phyloP scores from a whole-genome alignment of 2,113 vertebrate genomes.

The Pelvicachromis taeniatus region DNA sequence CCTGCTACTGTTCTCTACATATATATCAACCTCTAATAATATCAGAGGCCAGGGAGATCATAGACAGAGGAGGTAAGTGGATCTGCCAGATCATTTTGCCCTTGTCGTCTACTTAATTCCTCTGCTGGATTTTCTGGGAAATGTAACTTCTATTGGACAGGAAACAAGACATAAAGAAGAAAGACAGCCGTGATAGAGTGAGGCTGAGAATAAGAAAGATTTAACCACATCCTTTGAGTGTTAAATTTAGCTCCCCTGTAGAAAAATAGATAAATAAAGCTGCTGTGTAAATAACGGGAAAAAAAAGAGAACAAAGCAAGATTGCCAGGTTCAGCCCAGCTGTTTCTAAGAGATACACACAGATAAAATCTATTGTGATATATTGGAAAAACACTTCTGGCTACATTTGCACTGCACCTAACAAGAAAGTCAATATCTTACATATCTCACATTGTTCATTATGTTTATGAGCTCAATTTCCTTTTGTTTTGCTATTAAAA shows the following conservation, averaged over 20 bases:
- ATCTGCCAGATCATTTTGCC: slow-evolving; percentile 64
- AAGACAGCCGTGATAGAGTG: background rate
- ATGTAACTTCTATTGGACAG: slow-evolving; percentile 10
- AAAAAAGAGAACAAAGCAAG: background rate
- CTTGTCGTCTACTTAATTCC: slow-evolving; percentile 42
- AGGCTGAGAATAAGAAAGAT: background rate
- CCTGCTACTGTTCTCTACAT: background rate
- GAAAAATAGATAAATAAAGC: background rate
- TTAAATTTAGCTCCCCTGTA: slow-evolving; percentile 2
- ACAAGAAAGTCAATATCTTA: background rate
- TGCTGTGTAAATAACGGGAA: background rate
- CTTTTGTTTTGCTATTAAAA: background rate
- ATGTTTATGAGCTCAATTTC: background rate
- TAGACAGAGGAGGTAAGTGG: slow-evolving; percentile 56
- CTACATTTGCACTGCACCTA: background rate
- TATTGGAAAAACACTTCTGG: background rate
- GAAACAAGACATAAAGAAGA: slow-evolving; percentile 1
- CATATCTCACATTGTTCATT: background rate
- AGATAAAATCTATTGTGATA: background rate
- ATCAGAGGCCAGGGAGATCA: slow-evolving; percentile 21
- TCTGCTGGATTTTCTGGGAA: slow-evolving; percentile 31
- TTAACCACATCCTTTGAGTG: background rate
- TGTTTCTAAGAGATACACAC: background rate
- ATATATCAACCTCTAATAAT: slow-evolving; percentile 49
- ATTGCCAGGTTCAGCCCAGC: slow-evolving; percentile 1